Conservation (phyloP, 2,797 vertebrate species). For the Columba guinea region DNA sequence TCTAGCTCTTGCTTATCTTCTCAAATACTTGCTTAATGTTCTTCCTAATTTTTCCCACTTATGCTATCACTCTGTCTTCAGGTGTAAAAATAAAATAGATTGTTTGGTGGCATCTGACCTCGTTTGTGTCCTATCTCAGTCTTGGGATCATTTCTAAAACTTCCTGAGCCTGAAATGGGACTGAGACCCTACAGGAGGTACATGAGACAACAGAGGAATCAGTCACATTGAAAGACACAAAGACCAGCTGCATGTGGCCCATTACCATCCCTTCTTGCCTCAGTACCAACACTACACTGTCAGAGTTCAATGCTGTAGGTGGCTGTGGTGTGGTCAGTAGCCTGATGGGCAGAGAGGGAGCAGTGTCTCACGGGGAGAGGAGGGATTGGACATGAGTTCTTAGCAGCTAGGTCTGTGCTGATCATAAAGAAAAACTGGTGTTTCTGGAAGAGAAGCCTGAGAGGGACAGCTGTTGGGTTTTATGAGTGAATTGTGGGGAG, state of each 20-base stretch:
- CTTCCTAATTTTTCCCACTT: too few species aligned
- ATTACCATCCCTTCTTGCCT: slow-evolving; percentile 74
- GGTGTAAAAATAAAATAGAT: too few species aligned
- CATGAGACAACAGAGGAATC: slow-evolving; percentile 78
- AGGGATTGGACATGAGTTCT: background rate
- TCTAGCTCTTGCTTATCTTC: too few species aligned
- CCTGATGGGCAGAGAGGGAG: background rate
- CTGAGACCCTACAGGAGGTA: slow-evolving; percentile 50
- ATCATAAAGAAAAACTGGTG: background rate
- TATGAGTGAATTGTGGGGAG: background rate
- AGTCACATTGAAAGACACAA: slow-evolving; percentile 44
- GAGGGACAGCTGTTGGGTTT: background rate
- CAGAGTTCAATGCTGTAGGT: slow-evolving; percentile 78
- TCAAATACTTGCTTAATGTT: too few species aligned
- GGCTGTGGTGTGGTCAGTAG: background rate
- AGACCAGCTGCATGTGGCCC: slow-evolving; percentile 69
- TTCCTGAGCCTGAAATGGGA: too few species aligned
- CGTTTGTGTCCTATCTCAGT: too few species aligned
- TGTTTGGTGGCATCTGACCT: too few species aligned
- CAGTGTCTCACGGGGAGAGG: background rate
- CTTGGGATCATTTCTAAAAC: too few species aligned
- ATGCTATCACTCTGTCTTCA: too few species aligned
- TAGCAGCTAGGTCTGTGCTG: background rate
- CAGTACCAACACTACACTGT: slow-evolving; percentile 74
- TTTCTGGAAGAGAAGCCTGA: background rate